Conservation (phyloP, 2,797 vertebrate species). For the Morelia viridis region DNA sequence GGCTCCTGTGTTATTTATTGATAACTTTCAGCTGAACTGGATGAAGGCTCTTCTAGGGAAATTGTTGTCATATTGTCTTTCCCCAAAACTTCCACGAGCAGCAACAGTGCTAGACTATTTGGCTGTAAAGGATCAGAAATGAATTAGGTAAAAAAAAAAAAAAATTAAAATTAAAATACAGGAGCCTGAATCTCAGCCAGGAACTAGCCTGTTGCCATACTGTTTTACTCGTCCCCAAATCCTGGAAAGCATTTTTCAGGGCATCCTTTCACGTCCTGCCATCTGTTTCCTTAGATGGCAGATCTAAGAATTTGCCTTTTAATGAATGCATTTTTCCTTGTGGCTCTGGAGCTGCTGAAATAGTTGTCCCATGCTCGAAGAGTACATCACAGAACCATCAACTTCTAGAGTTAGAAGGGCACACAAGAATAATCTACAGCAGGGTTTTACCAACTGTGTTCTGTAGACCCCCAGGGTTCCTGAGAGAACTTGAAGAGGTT, state of each 20-base stretch:
- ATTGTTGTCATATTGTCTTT: background rate
- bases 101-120: background rate
- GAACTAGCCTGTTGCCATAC: background rate
- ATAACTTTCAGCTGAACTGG: background rate
- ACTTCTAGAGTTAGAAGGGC: background rate
- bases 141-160: background rate
- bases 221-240: background rate
- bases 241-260: background rate
- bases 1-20: background rate
- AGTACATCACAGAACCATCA: background rate
- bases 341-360: background rate
- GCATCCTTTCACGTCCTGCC: background rate
- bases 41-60: background rate
- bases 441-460: background rate
- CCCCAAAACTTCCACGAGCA: background rate
- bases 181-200: background rate
- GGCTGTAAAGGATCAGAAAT: background rate
- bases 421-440: background rate
- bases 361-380: background rate
- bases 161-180: background rate
- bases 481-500: background rate
- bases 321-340: background rate
- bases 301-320: background rate
- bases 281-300: background rate
- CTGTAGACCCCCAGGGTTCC: background rate